phyloP scores from a whole-genome alignment of 1,140 invertebrate genomes.

The Phymastichus coffea region DNA sequence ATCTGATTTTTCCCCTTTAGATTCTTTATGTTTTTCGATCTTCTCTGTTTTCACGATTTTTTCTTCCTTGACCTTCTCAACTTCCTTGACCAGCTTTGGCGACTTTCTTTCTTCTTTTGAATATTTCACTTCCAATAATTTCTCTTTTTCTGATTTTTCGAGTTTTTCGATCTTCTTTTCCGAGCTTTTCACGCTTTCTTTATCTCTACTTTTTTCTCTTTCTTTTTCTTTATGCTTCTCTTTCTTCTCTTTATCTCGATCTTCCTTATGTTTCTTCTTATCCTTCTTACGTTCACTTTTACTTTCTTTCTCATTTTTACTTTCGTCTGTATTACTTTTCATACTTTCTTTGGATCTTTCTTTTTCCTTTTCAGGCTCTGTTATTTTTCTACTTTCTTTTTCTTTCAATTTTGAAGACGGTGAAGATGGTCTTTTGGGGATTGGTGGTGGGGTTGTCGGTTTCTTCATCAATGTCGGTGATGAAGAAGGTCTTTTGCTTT shows the following conservation, averaged over 20 bases:
- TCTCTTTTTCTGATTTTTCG: conserved; percentile 47
- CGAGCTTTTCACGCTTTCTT: conserved; percentile 35
- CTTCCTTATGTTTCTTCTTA: conserved; percentile 58
- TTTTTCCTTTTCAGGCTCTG: conserved; percentile 50
- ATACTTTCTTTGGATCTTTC: conserved; percentile 44
- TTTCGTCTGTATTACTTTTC: conserved; percentile 45
- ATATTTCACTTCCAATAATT: conserved; percentile 57
- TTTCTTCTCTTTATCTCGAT: conserved; percentile 55
- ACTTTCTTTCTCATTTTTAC: conserved; percentile 43
- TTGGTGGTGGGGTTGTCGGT: conserved; percentile 49
- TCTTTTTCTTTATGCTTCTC: conserved; percentile 58
- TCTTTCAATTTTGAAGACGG: conserved; percentile 56
- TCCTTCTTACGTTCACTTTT: conserved; percentile 54
- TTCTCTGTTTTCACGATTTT: conserved; percentile 50
- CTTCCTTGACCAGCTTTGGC: conserved; percentile 46
- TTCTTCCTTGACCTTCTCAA: conserved; percentile 56
- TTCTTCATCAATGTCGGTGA: conserved; percentile 43
- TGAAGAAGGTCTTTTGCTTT: conserved; percentile 37
- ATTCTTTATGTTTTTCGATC: conserved; percentile 56
- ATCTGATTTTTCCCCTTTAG: conserved; percentile 44
- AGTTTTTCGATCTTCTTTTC: conserved; percentile 45
- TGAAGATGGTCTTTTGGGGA: conserved; percentile 41
- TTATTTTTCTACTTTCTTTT: conserved; percentile 36
- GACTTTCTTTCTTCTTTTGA: conserved; percentile 59
- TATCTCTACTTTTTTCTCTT: conserved; percentile 42